phyloP scores from a whole-genome alignment of 1,140 invertebrate genomes.

The Leucophenga varia region DNA sequence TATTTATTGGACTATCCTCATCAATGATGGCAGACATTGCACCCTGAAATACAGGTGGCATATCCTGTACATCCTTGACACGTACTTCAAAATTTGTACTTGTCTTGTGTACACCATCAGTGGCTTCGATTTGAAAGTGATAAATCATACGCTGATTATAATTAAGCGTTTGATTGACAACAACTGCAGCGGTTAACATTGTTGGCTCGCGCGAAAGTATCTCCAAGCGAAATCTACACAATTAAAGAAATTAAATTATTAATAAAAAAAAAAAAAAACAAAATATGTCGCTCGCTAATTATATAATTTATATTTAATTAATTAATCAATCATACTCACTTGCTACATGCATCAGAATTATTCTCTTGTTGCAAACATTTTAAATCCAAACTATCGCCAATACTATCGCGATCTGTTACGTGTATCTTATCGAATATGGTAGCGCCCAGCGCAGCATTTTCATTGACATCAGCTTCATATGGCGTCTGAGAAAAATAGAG shows the following conservation, averaged over 20 bases:
- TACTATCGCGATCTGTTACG: slow-evolving; percentile 75
- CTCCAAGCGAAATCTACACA: slow-evolving; percentile 66
- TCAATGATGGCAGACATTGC: slow-evolving; percentile 76
- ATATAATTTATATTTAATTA: background rate
- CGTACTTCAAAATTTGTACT: slow-evolving; percentile 73
- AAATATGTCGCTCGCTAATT: background rate
- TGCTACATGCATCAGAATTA: slow-evolving; percentile 48
- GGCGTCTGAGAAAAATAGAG: slow-evolving; percentile 61
- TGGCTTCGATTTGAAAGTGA: slow-evolving; percentile 70
- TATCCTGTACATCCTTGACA: slow-evolving; percentile 80
- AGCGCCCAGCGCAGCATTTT: slow-evolving; percentile 73
- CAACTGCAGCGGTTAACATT: slow-evolving; percentile 65
- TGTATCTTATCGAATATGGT: slow-evolving; percentile 73
- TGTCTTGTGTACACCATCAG: slow-evolving; percentile 74
- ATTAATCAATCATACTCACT: slow-evolving; percentile 20
- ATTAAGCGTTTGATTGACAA: slow-evolving; percentile 67
- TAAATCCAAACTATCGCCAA: slow-evolving; percentile 78
- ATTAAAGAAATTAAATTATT: too few relatives aligned
- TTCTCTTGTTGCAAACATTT: slow-evolving; percentile 61
- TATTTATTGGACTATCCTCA: slow-evolving; percentile 84
- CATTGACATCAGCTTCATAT: slow-evolving; percentile 76
- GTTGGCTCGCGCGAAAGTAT: slow-evolving; percentile 65
- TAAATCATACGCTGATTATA: slow-evolving; percentile 75
- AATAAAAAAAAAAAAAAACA: too few relatives aligned
- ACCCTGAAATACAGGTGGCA: slow-evolving; percentile 78